Evolutionary conservation across 2,113 vertebrate genomes (phyloP).

Genomic region (Tachycineta bicolor): DNA sequence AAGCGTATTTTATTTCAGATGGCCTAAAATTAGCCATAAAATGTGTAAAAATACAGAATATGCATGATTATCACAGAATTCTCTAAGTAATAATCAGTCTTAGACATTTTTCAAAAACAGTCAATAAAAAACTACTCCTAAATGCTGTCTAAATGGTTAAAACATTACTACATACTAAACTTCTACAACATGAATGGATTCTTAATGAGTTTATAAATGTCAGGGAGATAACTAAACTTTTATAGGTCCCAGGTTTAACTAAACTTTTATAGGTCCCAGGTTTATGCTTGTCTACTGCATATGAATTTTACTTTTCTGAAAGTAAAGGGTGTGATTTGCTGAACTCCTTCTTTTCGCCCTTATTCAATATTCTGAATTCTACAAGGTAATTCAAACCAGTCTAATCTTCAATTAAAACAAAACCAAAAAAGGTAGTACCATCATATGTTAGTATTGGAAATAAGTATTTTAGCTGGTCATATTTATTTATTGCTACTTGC

Average conservation of each 20-base stretch:
- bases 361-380: conserved; percentile 1
- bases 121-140: background rate
- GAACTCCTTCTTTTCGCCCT: background rate
- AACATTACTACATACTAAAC: background rate
- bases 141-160: background rate
- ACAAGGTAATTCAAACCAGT: conserved; percentile 22
- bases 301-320: background rate
- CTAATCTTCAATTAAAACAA: background rate
- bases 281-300: background rate
- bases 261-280: background rate
- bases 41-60: background rate
- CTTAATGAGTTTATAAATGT: background rate
- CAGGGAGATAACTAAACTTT: background rate
- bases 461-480: conserved; percentile 60
- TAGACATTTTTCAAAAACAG: background rate
- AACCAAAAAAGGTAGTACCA: background rate
- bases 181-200: background rate
- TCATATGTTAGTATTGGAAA: conserved; percentile 23
- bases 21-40: background rate
- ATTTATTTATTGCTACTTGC: conserved; percentile 64
- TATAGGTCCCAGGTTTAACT: background rate
- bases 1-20: background rate
- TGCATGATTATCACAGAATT: background rate
- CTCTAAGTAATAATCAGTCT: background rate
- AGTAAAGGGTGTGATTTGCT: background rate